phyloP scores from a whole-genome alignment of 2,888 invertebrate species.

The Augochlorella aurata region DNA sequence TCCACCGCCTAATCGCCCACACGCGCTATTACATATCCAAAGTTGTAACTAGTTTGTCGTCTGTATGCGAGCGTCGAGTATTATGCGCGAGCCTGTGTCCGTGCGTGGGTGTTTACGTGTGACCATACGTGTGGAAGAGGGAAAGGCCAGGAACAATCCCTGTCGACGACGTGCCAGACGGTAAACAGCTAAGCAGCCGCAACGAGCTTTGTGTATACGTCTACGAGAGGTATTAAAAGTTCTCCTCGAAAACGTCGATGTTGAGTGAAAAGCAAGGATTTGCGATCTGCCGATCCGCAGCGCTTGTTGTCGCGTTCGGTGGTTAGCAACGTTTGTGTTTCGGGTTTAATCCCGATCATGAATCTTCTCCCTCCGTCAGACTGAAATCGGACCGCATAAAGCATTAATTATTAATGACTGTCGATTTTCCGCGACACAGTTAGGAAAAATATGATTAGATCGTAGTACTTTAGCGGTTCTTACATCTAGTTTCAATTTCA shows the following conservation, averaged over 20 bases:
- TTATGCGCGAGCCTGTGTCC: conserved; percentile 43
- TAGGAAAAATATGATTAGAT: neutral
- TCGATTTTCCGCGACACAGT: neutral
- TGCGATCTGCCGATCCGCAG: conserved; percentile 13
- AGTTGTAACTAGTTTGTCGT: conserved; percentile 72
- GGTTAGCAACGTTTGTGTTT: neutral
- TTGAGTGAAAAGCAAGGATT: conserved; percentile 46
- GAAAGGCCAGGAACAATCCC: conserved; percentile 63
- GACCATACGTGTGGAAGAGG: conserved; percentile 34
- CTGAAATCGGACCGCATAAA: neutral
- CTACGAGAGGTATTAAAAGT: conserved; percentile 71
- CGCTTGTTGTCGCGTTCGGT: neutral
- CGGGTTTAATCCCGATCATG: neutral
- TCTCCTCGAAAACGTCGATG: conserved; percentile 56
- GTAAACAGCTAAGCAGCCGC: conserved; percentile 71
- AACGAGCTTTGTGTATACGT: conserved; percentile 59
- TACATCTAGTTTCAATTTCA: neutral
- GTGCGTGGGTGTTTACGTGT: conserved; percentile 38
- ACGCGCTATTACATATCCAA: conserved; percentile 74
- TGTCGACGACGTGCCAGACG: conserved; percentile 70
- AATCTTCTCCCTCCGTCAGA: neutral
- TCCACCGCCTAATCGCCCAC: conserved; percentile 71
- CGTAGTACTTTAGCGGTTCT: neutral
- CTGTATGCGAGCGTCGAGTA: conserved; percentile 49
- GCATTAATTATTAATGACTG: too few relatives aligned